A percentile compares a stretch with the other conserved stretches of the same genome.
phyloP scores from a whole-genome alignment of 2,113 vertebrate genomes.

The Corythornis vintsioides region DNA sequence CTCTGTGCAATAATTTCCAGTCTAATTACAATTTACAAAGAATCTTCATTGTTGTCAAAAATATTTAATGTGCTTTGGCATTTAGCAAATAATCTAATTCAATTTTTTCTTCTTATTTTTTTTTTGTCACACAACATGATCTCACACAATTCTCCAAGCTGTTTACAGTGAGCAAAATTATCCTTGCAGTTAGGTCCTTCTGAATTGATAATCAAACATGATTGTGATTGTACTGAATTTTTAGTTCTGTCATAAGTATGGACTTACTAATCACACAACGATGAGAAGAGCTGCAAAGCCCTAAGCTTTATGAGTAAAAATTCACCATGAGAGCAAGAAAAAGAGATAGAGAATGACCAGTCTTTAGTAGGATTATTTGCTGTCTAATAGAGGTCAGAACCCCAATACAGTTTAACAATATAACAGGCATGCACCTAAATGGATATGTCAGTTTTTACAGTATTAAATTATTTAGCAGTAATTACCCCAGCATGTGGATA shows the following conservation, averaged over 20 bases:
- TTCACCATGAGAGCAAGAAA: constrained; percentile 23
- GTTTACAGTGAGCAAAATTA: constrained; percentile 71
- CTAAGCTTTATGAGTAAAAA: constrained; percentile 60
- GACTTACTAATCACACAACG: constrained; percentile 43
- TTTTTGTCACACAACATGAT: constrained; percentile 72
- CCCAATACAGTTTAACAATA: constrained; percentile 76
- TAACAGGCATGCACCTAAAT: constrained; percentile 73
- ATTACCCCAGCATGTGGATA: constrained; percentile 76
- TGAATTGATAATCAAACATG: constrained; percentile 68
- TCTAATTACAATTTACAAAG: constrained; percentile 78
- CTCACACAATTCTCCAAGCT: constrained; percentile 68
- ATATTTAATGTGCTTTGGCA: constrained; percentile 76
- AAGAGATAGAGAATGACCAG: constrained; percentile 62
- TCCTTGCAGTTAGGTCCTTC: constrained; percentile 62
- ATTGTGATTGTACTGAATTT: constrained; percentile 66
- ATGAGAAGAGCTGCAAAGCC: constrained; percentile 47
- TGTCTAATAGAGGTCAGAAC: constrained; percentile 76
- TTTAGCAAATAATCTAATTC: constrained; percentile 76
- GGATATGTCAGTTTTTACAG: constrained; percentile 76
- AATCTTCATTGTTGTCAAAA: constrained; percentile 77
- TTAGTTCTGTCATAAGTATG: constrained; percentile 53
- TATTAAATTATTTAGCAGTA: constrained; percentile 80
- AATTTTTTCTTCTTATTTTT: constrained; percentile 45
- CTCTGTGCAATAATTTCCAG: constrained; percentile 77
- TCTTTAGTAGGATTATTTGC: constrained; percentile 75